Evolutionary conservation across 1,140 invertebrate species (phyloP).

Genomic region (Nautilus pompilius): DNA sequence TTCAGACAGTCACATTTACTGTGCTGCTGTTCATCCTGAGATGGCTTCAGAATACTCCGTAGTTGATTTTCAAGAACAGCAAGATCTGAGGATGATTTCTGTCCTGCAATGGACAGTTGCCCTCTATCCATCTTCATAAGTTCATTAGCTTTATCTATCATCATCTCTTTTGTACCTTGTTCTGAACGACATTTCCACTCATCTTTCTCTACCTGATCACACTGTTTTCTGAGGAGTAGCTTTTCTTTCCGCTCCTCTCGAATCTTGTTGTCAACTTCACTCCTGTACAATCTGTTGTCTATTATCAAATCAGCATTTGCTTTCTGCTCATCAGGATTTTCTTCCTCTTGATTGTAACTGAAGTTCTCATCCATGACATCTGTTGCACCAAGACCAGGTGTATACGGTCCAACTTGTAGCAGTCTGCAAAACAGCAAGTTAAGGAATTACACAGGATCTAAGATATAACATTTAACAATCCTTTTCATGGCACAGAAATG

Average conservation of each 20-base stretch:
- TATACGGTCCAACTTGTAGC: constrained; percentile 31
- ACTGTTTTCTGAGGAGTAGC: constrained; percentile 9
- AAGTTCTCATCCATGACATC: constrained; percentile 50
- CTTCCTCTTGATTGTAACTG: constrained; percentile 40
- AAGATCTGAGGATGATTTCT: constrained; percentile 19
- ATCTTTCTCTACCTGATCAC: constrained; percentile 12
- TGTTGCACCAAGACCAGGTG: constrained; percentile 40
- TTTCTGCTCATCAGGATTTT: constrained; percentile 7
- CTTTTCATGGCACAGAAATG: neutral
- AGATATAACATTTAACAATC: neutral
- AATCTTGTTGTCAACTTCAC: constrained; percentile 41
- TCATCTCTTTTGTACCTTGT: constrained; percentile 14
- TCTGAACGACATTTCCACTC: constrained; percentile 1
- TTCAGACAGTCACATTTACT: neutral
- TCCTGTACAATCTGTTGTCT: constrained; percentile 26
- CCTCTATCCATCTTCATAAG: constrained; percentile 1
- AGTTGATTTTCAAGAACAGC: constrained; percentile 29
- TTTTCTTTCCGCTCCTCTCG: constrained; percentile 37
- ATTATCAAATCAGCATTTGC: constrained; percentile 30
- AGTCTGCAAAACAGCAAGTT: constrained; percentile 19
- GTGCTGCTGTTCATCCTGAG: neutral
- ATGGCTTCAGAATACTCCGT: constrained; percentile 28
- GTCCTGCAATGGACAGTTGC: constrained; percentile 5
- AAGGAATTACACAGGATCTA: neutral
- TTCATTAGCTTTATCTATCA: constrained; percentile 6